Percentiles rank a stretch among this genome's conserved stretches.
Evolutionary conservation across 2,888 invertebrate species (phyloP).

Genomic region (Tipula unca): DNA sequence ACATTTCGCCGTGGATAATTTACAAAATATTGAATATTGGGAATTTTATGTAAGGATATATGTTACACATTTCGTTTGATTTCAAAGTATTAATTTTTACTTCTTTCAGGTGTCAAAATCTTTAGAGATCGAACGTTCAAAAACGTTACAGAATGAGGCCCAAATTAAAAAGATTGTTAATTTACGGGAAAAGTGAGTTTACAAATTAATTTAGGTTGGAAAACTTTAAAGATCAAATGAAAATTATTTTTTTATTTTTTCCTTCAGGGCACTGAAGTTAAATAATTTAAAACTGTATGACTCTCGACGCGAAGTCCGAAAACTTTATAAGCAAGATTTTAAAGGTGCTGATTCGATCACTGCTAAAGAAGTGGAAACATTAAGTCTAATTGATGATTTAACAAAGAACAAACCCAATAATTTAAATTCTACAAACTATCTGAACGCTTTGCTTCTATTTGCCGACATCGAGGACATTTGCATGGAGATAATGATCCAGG

Average conservation of each 20-base stretch:
- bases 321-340: not conserved
- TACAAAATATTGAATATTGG: not conserved
- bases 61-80: not conserved
- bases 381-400: not conserved
- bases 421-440: not conserved
- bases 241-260: not conserved
- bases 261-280: not conserved
- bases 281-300: not conserved
- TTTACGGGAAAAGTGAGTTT: not conserved
- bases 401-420: not conserved
- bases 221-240: not conserved
- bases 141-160: not conserved
- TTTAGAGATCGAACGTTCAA: not conserved
- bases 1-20: not conserved
- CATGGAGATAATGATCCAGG: not conserved
- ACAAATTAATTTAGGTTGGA: not conserved
- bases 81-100: not conserved
- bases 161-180: not conserved
- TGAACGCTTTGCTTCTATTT: not conserved
- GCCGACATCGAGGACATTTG: not conserved
- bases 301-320: not conserved
- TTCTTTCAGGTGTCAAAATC: not conserved
- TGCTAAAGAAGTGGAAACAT: not conserved
- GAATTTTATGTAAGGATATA: not conserved
- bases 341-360: not conserved